Percentiles rank a stretch among this genome's conserved stretches.
These are phyloP conservation scores for Jaculus jaculus DNA, from an alignment of 2,113 vertebrate species.

Conservation along the genomic window DNA sequence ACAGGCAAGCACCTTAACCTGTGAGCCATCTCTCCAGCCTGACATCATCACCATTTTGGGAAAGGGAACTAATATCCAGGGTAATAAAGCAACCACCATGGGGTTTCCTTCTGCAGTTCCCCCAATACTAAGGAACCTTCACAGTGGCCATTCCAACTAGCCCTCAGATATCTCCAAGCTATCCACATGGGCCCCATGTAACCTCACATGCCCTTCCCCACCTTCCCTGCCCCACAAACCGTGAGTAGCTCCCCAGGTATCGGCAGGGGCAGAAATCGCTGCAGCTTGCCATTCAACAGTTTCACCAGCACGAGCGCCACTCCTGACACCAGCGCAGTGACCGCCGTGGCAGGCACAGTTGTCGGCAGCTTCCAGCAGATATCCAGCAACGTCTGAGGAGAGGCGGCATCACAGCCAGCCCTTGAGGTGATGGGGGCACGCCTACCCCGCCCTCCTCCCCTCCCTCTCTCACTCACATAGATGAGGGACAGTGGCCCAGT, in stretches of 20 bases:
- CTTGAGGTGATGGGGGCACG: rapidly evolving
- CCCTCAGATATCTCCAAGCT: not conserved
- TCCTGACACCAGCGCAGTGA: constrained; percentile 89
- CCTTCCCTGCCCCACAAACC: constrained; percentile 85
- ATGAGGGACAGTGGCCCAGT: constrained; percentile 91
- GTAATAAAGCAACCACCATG: not conserved
- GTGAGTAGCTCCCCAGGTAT: constrained; percentile 93
- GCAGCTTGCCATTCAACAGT: constrained; percentile 88
- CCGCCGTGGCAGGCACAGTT: constrained; percentile 86
- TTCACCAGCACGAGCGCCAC: constrained; percentile 89
- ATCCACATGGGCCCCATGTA: not conserved
- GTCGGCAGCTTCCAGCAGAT: constrained; percentile 87
- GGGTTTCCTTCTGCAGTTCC: not conserved
- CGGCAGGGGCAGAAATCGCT: constrained; percentile 87
- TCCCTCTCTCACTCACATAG: constrained; percentile 85
- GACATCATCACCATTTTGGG: not conserved
- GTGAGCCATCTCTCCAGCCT: too few relatives aligned
- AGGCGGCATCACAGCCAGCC: not conserved
- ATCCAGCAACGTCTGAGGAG: constrained; percentile 87
- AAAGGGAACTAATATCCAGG: not conserved
- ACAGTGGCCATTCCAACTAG: not conserved
- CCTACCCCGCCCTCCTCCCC: rapidly evolving
- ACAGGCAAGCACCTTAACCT: too few relatives aligned
- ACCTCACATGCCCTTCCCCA: not conserved
- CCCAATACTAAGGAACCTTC: not conserved